phyloP scores from a whole-genome alignment of 2,888 invertebrate species.

The Oxytorus armatus region DNA sequence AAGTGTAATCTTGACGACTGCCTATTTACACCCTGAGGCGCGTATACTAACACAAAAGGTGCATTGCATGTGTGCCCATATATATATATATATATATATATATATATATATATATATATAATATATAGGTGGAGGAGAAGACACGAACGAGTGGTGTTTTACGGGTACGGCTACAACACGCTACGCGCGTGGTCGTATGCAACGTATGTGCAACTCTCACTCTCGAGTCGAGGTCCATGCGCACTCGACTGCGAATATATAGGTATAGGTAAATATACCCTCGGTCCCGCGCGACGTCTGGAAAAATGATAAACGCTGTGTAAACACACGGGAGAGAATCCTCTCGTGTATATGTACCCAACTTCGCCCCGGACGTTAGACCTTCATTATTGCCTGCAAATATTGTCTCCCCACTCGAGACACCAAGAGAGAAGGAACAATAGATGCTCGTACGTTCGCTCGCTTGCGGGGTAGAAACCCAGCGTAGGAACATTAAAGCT shows the following conservation, averaged over 20 bases:
- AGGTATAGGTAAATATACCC: slow-evolving; percentile 13
- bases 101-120: slow-evolving; percentile 18
- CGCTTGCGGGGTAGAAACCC: slow-evolving; percentile 44
- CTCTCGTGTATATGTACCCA: slow-evolving; percentile 62
- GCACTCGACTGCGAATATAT: background rate
- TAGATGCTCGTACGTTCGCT: slow-evolving; percentile 48
- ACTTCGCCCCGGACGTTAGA: slow-evolving; percentile 62
- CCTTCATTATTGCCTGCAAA: slow-evolving; percentile 69
- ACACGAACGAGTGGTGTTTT: slow-evolving; percentile 39
- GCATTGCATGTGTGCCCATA: background rate
- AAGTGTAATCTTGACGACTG: slow-evolving; percentile 80
- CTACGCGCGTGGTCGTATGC: slow-evolving; percentile 10
- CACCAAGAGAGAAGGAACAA: slow-evolving; percentile 61
- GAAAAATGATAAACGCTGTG: slow-evolving; percentile 80
- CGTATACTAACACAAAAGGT: slow-evolving; percentile 33
- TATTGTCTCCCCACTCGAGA: slow-evolving; percentile 68
- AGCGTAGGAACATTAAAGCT: slow-evolving; percentile 43
- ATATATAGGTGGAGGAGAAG: slow-evolving; percentile 35
- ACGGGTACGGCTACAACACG: slow-evolving; percentile 23
- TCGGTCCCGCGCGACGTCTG: slow-evolving; percentile 71
- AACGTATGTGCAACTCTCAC: slow-evolving; percentile 15
- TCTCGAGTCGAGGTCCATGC: slow-evolving; percentile 8
- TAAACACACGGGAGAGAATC: slow-evolving; percentile 69
- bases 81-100: background rate
- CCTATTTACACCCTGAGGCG: slow-evolving; percentile 80